Base-by-base conservation (phyloP, 2,888 invertebrate species). In the Drosophila crucigera region DNA sequence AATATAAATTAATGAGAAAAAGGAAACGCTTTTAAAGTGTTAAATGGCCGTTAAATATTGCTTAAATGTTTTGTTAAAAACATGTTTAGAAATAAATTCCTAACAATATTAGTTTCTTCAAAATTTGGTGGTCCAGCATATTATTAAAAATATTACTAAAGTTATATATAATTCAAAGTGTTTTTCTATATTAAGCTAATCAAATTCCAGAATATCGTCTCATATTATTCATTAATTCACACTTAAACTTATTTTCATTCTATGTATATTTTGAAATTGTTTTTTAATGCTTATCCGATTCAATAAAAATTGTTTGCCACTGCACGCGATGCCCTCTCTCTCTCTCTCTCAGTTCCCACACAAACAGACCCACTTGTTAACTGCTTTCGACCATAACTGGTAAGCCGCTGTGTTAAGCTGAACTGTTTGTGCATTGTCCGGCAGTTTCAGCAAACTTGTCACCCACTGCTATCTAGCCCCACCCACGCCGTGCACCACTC, bases 351-450 rank as follows among this genome's bases (percentile, higher is more conserved):
- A 5, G 14, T 14, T 35, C 14, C 35, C 11, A 10, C 6, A 19
- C 55, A 19, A 6, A 7, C 19, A 37, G 25, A n/a, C 41, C 9
- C 49, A 54, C 47, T 49, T 66, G 56, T 47, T 68, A 54, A 47
- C 35, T 43, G 50, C 56, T 66, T 61, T 60, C 33, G 39, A 35
- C 61, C 52, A 35, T 39, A 58, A 31, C 43, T 41, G 55, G 7
- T 31, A 58, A 31, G 35, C 31, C 28, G 16, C n/a, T 63, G 59
- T 56, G 60, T 63, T 75, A 54, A 75, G 52, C 54, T 56, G 35
- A 53, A 61, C 58, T 64, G 65, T 78, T 56, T 67, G 63, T 43
- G 53, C 49, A 63, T 76, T 80, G 80, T 71, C 78, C 76, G 50
- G 59, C 49, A 56, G 68, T 79, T 76, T 80, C 65, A 75, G 60